Percentiles rank a stretch among this genome's conserved stretches.
These are phyloP conservation scores for Agapostemon virescens DNA, from an alignment of 2,888 invertebrate genomes.

Conservation along the genomic window DNA sequence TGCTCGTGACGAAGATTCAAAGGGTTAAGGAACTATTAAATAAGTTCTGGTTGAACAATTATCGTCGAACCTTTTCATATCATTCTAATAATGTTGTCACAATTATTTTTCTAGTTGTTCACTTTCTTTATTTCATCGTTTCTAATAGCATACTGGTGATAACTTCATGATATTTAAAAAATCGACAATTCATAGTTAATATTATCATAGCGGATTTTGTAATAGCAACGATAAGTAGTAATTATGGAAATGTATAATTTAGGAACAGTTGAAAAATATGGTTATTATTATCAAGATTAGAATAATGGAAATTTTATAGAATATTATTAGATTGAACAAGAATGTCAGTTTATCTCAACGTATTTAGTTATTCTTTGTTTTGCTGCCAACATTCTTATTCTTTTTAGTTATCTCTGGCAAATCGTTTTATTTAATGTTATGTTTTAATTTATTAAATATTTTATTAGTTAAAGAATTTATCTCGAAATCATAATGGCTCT, in stretches of 20 bases:
- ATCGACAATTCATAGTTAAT: not conserved
- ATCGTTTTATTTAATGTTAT: not conserved
- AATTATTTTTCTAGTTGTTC: too few relatives aligned
- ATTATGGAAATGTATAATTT: not conserved
- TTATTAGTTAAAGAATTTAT: not conserved
- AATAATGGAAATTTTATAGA: not conserved
- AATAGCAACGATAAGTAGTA: not conserved
- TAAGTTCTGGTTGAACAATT: not conserved
- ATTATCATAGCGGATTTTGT: not conserved
- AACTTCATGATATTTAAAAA: not conserved
- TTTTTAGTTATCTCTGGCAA: not conserved
- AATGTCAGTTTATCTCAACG: too few relatives aligned
- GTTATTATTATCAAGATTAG: not conserved
- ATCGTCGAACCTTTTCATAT: not conserved
- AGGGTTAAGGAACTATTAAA: not conserved
- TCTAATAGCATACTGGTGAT: not conserved
- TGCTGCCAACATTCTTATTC: not conserved
- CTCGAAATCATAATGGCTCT: not conserved
- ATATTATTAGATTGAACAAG: not conserved
- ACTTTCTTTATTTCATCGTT: too few relatives aligned
- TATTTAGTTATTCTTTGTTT: not conserved
- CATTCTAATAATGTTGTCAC: not conserved
- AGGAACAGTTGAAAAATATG: too few relatives aligned
- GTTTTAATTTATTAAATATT: not conserved
- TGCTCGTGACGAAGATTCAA: not conserved